Percentiles rank a stretch among this genome's conserved stretches.
These are phyloP conservation scores for Tenrec ecaudatus DNA, from an alignment of 2,113 vertebrate species.

Conservation along the genomic window DNA sequence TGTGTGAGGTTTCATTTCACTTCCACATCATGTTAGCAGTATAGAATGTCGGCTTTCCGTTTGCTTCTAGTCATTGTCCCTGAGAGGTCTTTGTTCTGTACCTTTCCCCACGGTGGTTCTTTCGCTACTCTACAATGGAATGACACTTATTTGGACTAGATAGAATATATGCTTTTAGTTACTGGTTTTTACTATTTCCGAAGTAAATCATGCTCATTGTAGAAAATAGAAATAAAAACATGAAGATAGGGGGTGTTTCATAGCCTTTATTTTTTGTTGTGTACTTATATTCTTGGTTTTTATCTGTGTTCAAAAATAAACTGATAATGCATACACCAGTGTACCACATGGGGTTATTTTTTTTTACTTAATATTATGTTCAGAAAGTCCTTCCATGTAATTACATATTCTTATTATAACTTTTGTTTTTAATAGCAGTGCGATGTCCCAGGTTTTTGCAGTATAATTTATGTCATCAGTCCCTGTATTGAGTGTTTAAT, in stretches of 20 bases:
- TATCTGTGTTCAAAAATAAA: slow-evolving; percentile 8
- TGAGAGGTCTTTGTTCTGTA: neutral
- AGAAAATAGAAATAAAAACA: neutral
- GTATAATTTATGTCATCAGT: neutral
- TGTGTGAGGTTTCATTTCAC: slow-evolving; percentile 3
- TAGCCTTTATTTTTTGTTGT: neutral
- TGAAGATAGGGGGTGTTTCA: neutral
- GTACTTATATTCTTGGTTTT: neutral
- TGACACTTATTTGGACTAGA: accelerated
- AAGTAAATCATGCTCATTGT: neutral
- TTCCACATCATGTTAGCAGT: slow-evolving; percentile 1
- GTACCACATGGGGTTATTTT: neutral
- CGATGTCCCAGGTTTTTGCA: neutral
- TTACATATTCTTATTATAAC: neutral
- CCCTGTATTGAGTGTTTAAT: neutral
- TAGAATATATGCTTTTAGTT: too few relatives aligned
- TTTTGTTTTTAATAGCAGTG: neutral
- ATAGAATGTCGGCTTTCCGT: neutral
- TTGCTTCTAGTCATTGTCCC: neutral
- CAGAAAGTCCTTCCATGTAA: neutral
- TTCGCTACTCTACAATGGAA: too few relatives aligned
- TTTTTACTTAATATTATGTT: neutral
- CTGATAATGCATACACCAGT: neutral
- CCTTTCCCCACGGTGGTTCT: neutral
- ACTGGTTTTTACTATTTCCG: neutral